These are phyloP conservation scores for Incurvaria masculella DNA, from an alignment of 2,888 invertebrate genomes.

Conservation along the genomic window DNA sequence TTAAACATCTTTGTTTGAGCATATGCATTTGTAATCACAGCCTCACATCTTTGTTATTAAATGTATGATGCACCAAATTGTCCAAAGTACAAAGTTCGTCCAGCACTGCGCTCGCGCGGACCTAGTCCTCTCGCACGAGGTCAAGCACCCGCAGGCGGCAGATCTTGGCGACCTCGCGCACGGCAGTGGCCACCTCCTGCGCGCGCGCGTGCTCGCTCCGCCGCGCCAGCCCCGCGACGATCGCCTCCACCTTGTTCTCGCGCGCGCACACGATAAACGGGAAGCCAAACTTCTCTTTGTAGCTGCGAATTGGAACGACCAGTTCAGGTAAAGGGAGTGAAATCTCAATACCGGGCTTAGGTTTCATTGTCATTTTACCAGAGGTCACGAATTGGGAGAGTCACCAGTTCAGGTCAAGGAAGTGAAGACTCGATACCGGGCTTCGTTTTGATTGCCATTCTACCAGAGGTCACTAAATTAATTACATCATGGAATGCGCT, in stretches of 20 bases:
- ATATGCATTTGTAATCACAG: too few relatives aligned
- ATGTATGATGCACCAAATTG: too few relatives aligned
- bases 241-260: slow-evolving; percentile 58
- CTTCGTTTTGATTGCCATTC: too few relatives aligned
- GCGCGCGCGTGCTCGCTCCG: slow-evolving; percentile 52
- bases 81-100: neutral
- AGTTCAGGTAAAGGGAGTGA: too few relatives aligned
- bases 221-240: slow-evolving; percentile 52
- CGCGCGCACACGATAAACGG: slow-evolving; percentile 67
- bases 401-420: too few relatives aligned
- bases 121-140: slow-evolving; percentile 28
- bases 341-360: slow-evolving; percentile 18
- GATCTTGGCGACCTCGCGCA: slow-evolving; percentile 68
- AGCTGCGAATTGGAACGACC: slow-evolving; percentile 38
- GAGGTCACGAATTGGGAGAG: too few relatives aligned
- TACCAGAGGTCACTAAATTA: too few relatives aligned
- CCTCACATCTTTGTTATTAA: too few relatives aligned
- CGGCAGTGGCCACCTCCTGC: slow-evolving; percentile 54
- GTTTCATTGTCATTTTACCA: slow-evolving; percentile 25
- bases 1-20: too few relatives aligned
- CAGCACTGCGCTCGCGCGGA: slow-evolving; percentile 9
- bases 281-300: slow-evolving; percentile 63
- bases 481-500: too few relatives aligned
- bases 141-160: slow-evolving; percentile 57
- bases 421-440: too few relatives aligned